Conservation (phyloP, 2,113 vertebrate genomes). For the Bagarius yarrelli region DNA sequence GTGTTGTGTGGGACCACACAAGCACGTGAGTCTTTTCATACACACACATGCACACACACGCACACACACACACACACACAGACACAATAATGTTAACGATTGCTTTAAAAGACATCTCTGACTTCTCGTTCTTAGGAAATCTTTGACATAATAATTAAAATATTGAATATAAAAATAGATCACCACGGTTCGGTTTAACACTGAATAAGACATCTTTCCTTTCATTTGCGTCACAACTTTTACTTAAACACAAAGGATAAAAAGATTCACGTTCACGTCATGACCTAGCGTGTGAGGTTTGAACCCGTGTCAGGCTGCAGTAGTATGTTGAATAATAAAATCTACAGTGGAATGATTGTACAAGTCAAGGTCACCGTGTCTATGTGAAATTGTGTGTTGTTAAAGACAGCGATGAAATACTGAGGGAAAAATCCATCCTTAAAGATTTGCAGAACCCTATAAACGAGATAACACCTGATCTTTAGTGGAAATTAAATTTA, state of each 20-base stretch:
- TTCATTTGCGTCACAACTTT: too few relatives aligned
- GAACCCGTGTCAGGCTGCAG: not conserved
- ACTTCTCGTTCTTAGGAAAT: slow-evolving; percentile 50
- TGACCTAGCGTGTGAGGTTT: not conserved
- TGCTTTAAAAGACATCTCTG: not conserved
- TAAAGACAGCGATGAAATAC: not conserved
- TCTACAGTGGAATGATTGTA: not conserved
- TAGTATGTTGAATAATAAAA: not conserved
- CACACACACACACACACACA: slow-evolving; percentile 3
- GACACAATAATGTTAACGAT: not conserved
- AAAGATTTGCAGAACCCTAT: too few relatives aligned
- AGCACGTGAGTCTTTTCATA: slow-evolving; percentile 81
- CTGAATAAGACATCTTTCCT: too few relatives aligned
- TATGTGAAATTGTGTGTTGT: not conserved
- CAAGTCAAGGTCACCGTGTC: not conserved
- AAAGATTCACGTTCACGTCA: not conserved
- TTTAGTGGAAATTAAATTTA: not conserved
- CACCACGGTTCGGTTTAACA: too few relatives aligned
- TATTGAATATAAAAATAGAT: slow-evolving; percentile 24
- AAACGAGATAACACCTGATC: not conserved
- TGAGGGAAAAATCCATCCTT: not conserved
- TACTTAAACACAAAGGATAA: too few relatives aligned
- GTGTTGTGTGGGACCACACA: slow-evolving; percentile 92
- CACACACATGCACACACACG: not conserved
- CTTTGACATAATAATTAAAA: slow-evolving; percentile 62